These are phyloP conservation scores for Tridacna gigas DNA, from an alignment of 2,888 invertebrate genomes.

Conservation along the genomic window DNA sequence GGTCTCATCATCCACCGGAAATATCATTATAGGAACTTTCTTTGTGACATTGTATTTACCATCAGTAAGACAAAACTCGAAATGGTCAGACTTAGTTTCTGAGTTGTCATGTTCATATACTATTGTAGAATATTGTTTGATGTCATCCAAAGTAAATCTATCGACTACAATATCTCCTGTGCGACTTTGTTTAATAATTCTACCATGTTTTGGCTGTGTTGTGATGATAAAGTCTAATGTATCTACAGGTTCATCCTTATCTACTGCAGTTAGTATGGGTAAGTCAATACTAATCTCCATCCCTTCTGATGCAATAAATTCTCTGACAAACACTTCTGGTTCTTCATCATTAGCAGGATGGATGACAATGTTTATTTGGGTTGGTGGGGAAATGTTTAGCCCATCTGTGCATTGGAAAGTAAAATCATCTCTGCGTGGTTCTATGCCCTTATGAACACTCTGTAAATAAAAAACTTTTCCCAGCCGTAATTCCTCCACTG, in stretches of 20 bases:
- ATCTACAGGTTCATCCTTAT: constrained; percentile 82
- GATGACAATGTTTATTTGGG: constrained; percentile 78
- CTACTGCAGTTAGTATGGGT: constrained; percentile 82
- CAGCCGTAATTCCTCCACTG: constrained; percentile 76
- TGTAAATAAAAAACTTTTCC: constrained; percentile 83
- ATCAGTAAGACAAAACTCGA: constrained; percentile 82
- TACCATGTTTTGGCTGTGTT: constrained; percentile 79
- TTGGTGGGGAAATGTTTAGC: constrained; percentile 78
- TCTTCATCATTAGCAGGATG: constrained; percentile 84
- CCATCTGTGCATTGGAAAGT: constrained; percentile 83
- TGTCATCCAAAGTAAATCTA: constrained; percentile 81
- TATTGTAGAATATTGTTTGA: constrained; percentile 79
- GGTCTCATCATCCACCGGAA: constrained; percentile 85
- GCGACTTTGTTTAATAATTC: constrained; percentile 80
- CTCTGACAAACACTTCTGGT: constrained; percentile 81
- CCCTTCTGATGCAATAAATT: constrained; percentile 84
- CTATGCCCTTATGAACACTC: constrained; percentile 84
- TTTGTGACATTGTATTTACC: constrained; percentile 81
- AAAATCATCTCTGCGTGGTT: constrained; percentile 82
- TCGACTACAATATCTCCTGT: constrained; percentile 78
- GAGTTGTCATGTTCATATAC: constrained; percentile 84
- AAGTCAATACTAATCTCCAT: constrained; percentile 83
- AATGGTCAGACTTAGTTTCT: constrained; percentile 82
- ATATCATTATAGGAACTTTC: constrained; percentile 81
- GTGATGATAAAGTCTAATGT: constrained; percentile 79